Conservation (phyloP, 2,113 vertebrate species). For the Triplophysa tibetana region DNA sequence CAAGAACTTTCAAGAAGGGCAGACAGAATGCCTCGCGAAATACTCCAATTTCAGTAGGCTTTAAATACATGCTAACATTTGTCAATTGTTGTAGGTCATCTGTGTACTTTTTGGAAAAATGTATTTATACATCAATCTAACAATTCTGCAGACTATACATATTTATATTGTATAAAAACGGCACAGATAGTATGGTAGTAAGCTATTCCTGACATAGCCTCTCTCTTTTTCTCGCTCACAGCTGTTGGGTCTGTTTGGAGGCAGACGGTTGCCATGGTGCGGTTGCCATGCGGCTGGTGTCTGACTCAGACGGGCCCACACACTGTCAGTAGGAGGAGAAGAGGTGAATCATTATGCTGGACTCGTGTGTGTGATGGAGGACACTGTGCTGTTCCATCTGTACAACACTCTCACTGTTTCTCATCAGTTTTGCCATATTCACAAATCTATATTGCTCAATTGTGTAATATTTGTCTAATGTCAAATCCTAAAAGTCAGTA, state of each 20-base stretch:
- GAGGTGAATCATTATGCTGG: slow-evolving; percentile 43
- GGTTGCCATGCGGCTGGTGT: slow-evolving; percentile 47
- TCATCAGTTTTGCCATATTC: not conserved
- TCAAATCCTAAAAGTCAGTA: not conserved
- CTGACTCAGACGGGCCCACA: slow-evolving; percentile 58
- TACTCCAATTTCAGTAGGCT: too few species aligned
- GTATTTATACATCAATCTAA: too few species aligned
- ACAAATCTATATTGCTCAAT: not conserved
- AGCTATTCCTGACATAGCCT: not conserved
- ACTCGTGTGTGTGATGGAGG: slow-evolving; percentile 41
- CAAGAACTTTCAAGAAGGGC: too few species aligned
- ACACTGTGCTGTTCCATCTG: slow-evolving; percentile 30
- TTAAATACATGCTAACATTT: too few species aligned
- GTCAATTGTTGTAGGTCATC: too few species aligned
- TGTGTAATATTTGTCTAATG: not conserved
- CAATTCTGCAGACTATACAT: not conserved
- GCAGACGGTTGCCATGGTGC: slow-evolving; percentile 51
- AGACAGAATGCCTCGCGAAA: too few species aligned
- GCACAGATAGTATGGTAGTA: not conserved
- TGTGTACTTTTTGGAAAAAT: too few species aligned
- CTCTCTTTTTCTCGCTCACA: slow-evolving; percentile 20
- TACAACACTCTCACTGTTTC: slow-evolving; percentile 22
- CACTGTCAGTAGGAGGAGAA: slow-evolving; percentile 43
- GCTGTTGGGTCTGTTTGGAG: slow-evolving; percentile 48
- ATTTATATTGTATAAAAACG: not conserved